A percentile compares a stretch with the other conserved stretches of the same genome.
These are phyloP conservation scores for Sycobia sp. DNA, from an alignment of 1,140 invertebrate species.

Conservation along the genomic window DNA sequence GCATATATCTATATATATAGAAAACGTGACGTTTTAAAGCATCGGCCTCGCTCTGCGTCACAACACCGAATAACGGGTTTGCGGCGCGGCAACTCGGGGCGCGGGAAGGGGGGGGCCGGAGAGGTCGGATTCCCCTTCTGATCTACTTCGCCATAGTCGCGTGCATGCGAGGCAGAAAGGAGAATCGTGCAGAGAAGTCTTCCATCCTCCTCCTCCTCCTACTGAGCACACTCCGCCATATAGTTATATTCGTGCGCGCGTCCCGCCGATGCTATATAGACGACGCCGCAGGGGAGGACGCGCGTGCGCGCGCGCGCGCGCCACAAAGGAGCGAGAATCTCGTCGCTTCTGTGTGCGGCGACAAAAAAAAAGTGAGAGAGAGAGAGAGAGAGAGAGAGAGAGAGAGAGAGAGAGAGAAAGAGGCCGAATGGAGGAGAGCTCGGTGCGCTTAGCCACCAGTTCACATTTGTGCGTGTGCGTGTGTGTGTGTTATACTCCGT, in stretches of 20 bases:
- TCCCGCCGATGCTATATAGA: no score
- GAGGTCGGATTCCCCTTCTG: not conserved
- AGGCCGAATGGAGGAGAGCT: not conserved
- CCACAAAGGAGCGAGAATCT: no score
- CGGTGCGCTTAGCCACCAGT: not conserved
- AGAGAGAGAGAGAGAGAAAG: not conserved
- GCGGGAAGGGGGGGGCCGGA: not conserved
- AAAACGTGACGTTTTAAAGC: constrained; percentile 5
- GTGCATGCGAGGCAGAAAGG: no score
- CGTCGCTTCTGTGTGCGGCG: no score
- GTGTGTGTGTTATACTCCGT: no score
- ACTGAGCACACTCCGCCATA: not conserved
- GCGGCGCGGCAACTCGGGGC: not conserved
- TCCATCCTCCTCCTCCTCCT: not conserved
- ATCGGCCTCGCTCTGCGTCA: not conserved
- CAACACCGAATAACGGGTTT: constrained; percentile 4
- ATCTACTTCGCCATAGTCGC: constrained; percentile 10
- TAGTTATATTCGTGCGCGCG: no score
- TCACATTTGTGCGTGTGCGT: no score
- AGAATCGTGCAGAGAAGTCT: constrained; percentile 2
- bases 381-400: constrained; percentile 7
- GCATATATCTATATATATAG: not conserved
- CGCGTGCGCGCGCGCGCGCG: no score
- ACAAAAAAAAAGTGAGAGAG: no score
- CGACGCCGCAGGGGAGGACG: no score